Percentiles rank a stretch among this genome's conserved stretches.
These are phyloP conservation scores for Drosophila siamana DNA, from an alignment of 2,888 invertebrate genomes.

Conservation along the genomic window DNA sequence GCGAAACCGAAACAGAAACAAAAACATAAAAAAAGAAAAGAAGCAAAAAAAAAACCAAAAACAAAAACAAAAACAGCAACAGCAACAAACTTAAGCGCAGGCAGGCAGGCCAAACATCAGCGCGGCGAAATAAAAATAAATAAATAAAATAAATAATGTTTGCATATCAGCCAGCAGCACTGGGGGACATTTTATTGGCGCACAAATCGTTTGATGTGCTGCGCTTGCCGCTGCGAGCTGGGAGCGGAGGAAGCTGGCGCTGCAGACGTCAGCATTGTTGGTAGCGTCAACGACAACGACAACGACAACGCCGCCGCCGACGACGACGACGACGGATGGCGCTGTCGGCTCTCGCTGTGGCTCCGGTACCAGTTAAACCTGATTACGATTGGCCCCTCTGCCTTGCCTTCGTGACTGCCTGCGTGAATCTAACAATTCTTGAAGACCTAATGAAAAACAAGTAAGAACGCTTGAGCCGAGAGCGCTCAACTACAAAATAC, in stretches of 20 bases:
- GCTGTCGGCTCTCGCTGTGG: slow-evolving; percentile 29
- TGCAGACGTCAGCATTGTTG: slow-evolving; percentile 49
- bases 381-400: slow-evolving; percentile 52
- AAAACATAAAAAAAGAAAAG: slow-evolving; percentile 27
- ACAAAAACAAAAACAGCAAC: slow-evolving; percentile 18
- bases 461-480: too few species aligned
- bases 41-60: slow-evolving; percentile 25
- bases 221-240: slow-evolving; percentile 53
- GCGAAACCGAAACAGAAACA: slow-evolving; percentile 59
- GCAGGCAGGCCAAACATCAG: slow-evolving; percentile 70
- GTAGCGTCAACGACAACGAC: slow-evolving; percentile 18
- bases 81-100: slow-evolving; percentile 61
- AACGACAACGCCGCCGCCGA: slow-evolving; percentile 38
- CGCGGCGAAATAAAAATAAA: slow-evolving; percentile 68
- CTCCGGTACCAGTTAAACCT: slow-evolving; percentile 74
- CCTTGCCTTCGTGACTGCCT: slow-evolving; percentile 8
- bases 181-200: slow-evolving; percentile 79
- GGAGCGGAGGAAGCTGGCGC: slow-evolving; percentile 60
- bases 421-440: slow-evolving; percentile 65
- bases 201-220: slow-evolving; percentile 79
- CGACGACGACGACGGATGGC: slow-evolving; percentile 16
- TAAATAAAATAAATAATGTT: slow-evolving; percentile 78
- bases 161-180: slow-evolving; percentile 75
- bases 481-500: too few species aligned
- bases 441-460: slow-evolving; percentile 49